These are phyloP conservation scores for Leptinotarsa undecemlineata DNA, from an alignment of 1,140 invertebrate genomes.

Conservation along the genomic window DNA sequence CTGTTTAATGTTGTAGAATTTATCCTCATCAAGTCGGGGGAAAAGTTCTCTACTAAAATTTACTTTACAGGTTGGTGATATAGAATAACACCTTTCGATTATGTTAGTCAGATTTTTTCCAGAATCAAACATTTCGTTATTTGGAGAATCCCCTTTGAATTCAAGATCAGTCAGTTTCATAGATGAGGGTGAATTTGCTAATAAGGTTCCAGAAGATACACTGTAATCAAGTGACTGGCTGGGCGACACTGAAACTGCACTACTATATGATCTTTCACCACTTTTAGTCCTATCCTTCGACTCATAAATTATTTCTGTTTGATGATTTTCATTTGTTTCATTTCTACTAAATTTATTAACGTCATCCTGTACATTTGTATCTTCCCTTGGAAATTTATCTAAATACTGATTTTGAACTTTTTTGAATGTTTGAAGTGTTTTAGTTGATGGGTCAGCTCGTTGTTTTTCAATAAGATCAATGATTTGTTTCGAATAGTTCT, in stretches of 20 bases:
- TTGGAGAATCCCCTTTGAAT: slow-evolving; percentile 48
- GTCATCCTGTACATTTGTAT: neutral
- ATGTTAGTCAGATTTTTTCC: too few relatives aligned
- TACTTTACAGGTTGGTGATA: slow-evolving; percentile 38
- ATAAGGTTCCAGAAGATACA: slow-evolving; percentile 25
- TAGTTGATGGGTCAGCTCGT: slow-evolving; percentile 34
- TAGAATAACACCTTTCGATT: neutral
- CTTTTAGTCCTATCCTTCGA: neutral
- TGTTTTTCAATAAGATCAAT: slow-evolving; percentile 54
- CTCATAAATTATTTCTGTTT: neutral
- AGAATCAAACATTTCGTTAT: slow-evolving; percentile 17
- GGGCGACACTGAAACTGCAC: slow-evolving; percentile 35
- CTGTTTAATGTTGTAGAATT: slow-evolving; percentile 19
- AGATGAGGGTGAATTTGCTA: slow-evolving; percentile 40
- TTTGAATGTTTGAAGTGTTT: slow-evolving; percentile 25
- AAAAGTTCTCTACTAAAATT: slow-evolving; percentile 37
- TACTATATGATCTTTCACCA: slow-evolving; percentile 15
- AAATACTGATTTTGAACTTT: neutral
- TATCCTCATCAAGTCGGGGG: slow-evolving; percentile 10
- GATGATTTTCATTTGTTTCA: neutral
- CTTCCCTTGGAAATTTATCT: neutral
- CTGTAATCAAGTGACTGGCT: slow-evolving; percentile 37
- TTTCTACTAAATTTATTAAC: neutral
- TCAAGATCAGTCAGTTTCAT: slow-evolving; percentile 49
- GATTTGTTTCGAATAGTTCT: slow-evolving; percentile 53